A percentile compares a stretch with the other conserved stretches of the same genome.
These are phyloP conservation scores for Drosophila phalerata DNA, from an alignment of 2,888 invertebrate species.

Conservation along the genomic window DNA sequence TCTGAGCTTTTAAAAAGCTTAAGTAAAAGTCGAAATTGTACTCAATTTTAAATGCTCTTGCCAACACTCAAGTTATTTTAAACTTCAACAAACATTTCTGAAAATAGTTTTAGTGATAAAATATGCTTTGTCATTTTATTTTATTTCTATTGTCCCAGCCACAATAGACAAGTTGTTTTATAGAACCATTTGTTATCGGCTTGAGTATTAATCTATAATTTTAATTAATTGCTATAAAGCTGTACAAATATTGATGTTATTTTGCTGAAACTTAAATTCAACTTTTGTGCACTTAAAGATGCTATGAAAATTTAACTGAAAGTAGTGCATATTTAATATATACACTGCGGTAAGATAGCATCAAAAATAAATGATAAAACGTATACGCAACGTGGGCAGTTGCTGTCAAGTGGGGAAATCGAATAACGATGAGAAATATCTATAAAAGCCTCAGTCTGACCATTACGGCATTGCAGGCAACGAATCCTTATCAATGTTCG, in stretches of 20 bases:
- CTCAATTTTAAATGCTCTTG: not conserved
- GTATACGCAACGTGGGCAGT: constrained; percentile 6
- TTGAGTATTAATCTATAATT: not conserved
- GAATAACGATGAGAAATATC: constrained; percentile 38
- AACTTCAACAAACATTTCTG: not conserved
- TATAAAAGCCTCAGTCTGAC: constrained; percentile 31
- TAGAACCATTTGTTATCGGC: not conserved
- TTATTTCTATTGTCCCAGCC: not conserved
- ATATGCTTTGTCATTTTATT: not conserved
- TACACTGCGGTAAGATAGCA: not conserved
- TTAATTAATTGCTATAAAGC: not conserved
- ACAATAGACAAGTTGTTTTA: not conserved
- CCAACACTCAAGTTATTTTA: not conserved
- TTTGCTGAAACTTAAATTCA: not conserved
- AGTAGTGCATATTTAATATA: not conserved
- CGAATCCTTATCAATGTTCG: constrained; percentile 21
- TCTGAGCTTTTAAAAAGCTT: not conserved
- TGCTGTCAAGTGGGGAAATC: constrained; percentile 25
- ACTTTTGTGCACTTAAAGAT: not conserved
- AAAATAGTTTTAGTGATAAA: constrained; percentile 4
- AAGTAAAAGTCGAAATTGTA: not conserved
- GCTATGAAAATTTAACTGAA: not conserved
- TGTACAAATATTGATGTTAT: too few relatives aligned
- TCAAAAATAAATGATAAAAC: constrained; percentile 2
- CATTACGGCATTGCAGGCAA: constrained; percentile 8